Evolutionary conservation across 1,140 invertebrate species (phyloP).

Genomic region (Geopemphigus sp.): DNA sequence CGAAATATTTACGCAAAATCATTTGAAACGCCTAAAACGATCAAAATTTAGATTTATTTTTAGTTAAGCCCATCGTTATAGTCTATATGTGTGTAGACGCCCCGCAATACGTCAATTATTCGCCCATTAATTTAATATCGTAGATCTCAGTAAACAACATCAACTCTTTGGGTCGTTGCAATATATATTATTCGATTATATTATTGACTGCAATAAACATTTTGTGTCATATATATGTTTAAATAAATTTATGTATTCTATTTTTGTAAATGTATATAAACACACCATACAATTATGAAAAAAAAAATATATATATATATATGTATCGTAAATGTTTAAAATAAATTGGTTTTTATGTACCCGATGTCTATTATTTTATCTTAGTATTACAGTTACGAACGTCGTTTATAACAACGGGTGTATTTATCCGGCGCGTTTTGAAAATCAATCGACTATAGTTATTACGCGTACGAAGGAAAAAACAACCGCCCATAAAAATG

Average conservation of each 20-base stretch:
- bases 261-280: constrained; percentile 12
- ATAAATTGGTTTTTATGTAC: constrained; percentile 23
- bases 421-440: too few species aligned
- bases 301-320: too few species aligned
- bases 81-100: too few species aligned
- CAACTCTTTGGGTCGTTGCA: constrained; percentile 26
- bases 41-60: constrained; percentile 25
- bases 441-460: too few species aligned
- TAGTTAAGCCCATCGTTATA: too few species aligned
- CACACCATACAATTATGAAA: not conserved
- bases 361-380: not conserved
- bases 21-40: not conserved
- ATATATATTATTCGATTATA: constrained; percentile 12
- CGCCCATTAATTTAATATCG: not conserved
- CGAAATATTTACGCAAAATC: too few species aligned
- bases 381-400: too few species aligned
- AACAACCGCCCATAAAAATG: too few species aligned
- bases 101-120: not conserved
- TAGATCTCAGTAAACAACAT: constrained; percentile 12
- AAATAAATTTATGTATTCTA: not conserved
- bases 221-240: too few species aligned
- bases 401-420: too few species aligned
- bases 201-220: too few species aligned
- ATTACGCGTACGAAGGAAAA: too few species aligned
- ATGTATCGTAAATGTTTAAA: not conserved